These are phyloP conservation scores for Tenrec ecaudatus DNA, from an alignment of 2,113 vertebrate species.

Conservation along the genomic window DNA sequence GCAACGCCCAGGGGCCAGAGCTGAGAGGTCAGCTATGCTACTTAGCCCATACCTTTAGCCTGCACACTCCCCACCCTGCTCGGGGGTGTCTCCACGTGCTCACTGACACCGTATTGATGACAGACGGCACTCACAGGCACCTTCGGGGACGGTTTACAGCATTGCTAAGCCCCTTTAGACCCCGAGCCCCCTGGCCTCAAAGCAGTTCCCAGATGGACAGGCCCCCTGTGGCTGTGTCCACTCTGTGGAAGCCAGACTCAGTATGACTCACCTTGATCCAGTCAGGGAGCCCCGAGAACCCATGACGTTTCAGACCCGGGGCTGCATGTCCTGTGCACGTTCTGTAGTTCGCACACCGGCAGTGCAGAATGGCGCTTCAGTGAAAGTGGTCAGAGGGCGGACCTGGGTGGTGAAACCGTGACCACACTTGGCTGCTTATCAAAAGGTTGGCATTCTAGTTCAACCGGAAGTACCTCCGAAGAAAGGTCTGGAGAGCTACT, in stretches of 20 bases:
- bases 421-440: not conserved
- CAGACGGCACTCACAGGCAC: too few relatives aligned
- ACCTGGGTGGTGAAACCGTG: not conserved
- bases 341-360: not conserved
- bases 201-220: not conserved
- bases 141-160: too few relatives aligned
- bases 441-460: not conserved
- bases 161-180: not conserved
- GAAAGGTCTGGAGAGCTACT: not conserved
- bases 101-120: too few relatives aligned
- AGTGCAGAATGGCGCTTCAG: not conserved
- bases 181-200: not conserved
- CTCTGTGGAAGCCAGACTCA: not conserved
- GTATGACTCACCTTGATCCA: not conserved
- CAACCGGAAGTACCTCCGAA: not conserved
- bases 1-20: not conserved
- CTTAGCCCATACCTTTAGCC: accelerated
- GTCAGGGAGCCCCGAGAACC: not conserved
- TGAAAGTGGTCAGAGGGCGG: not conserved
- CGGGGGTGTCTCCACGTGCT: too few relatives aligned
- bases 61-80: accelerated
- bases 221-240: accelerated
- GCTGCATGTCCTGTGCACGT: not conserved
- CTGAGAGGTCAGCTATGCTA: accelerated
- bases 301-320: not conserved